Conservation (phyloP, 1,140 invertebrate species). For the Andricus grossulariae region DNA sequence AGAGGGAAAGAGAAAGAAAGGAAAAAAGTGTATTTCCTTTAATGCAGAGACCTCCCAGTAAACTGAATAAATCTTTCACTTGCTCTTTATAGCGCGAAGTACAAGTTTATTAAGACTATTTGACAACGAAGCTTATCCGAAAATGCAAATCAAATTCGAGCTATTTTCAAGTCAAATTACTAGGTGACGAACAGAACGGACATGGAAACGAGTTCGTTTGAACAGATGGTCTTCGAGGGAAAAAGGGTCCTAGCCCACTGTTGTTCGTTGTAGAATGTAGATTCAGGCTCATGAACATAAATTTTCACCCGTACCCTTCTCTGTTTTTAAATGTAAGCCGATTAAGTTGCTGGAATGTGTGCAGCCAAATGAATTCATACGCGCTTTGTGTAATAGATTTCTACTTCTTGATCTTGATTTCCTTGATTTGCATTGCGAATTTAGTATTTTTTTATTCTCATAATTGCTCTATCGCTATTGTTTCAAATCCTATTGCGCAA, state of each 20-base stretch:
- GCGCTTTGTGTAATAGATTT: constrained; percentile 17
- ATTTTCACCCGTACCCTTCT: constrained; percentile 20
- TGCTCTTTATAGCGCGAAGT: constrained; percentile 9
- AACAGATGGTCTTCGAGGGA: constrained; percentile 39
- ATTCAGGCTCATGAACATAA: constrained; percentile 27
- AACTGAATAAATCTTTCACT: constrained; percentile 30
- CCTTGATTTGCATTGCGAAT: neutral
- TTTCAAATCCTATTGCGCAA: constrained; percentile 18
- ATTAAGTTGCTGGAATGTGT: constrained; percentile 9
- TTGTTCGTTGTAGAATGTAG: constrained; percentile 29
- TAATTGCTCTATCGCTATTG: constrained; percentile 21
- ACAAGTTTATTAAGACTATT: constrained; percentile 37
- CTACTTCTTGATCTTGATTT: constrained; percentile 28
- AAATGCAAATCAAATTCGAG: constrained; percentile 42
- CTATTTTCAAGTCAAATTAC: constrained; percentile 43
- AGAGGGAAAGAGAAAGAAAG: constrained; percentile 32
- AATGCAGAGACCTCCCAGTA: neutral
- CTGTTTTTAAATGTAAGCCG: constrained; percentile 29
- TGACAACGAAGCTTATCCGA: constrained; percentile 36
- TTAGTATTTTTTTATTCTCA: neutral
- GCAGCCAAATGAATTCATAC: constrained; percentile 25
- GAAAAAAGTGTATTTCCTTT: constrained; percentile 32
- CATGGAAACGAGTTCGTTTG: constrained; percentile 14
- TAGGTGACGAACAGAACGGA: constrained; percentile 38
- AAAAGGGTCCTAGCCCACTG: constrained; percentile 28